Base-by-base conservation (phyloP, 1,140 invertebrate genomes). In the Hylaeus anthracinus region DNA sequence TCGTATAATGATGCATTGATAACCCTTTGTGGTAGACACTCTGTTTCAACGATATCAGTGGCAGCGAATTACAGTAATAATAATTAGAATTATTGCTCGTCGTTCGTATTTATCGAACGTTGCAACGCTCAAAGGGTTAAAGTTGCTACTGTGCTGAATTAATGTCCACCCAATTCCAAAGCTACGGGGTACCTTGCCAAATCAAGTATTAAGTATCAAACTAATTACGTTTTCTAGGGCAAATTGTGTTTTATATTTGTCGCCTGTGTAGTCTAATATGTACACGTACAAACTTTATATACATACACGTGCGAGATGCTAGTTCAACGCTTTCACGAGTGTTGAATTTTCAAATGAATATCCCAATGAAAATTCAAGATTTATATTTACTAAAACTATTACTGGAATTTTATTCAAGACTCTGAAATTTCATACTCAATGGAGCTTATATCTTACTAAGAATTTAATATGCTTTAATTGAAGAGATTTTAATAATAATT, bases 101-200 rank as follows among this genome's bases (percentile, higher is more conserved):
- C 26, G 26, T 26, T 26, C 26, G 26, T 26, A 26, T 26, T 26
- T 26, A 26, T 26, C 26, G 26, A 26, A 26, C 26, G 26, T 26
- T 26, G 26, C 26, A 58, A 63, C 64, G 12, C 37, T 65, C 41
- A 45, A 39, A 56, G 41, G 41, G 70, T 73, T 73, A 73, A 79
- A 65, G 61, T 56, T 26, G 69, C 45, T 61, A 69, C 53, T n/a
- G 72, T 81, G 79, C 79, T 61, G 26, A 67, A 81, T 76, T 76
- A 77, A 77, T 76, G 14, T 64, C 15, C 37, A 77, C 73, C 79
- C 79, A 74, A 41, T 37, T 74, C 72, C 72, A 81, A 81, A 81
- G 73, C 78, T 80, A 71, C 51, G 37, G 51, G 51, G 26, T 71
- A 70, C 75, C 55, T 48, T 8, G 15, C 58, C 70, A 79, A 39